These are phyloP conservation scores for Drosophila cracens DNA, from an alignment of 2,888 invertebrate genomes.

Conservation along the genomic window DNA sequence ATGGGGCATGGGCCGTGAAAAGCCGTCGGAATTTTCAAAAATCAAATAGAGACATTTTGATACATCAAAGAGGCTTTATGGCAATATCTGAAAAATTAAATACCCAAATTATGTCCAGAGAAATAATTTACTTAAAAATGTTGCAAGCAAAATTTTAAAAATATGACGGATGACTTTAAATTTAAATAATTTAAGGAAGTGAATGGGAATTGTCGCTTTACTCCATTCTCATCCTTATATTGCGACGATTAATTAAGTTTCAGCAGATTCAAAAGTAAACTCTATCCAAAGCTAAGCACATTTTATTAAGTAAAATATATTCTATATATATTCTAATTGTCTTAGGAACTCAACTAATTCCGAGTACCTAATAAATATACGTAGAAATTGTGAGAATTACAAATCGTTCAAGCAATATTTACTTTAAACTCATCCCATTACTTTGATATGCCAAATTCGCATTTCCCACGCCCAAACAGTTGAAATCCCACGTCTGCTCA, in stretches of 20 bases:
- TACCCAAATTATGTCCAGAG: not conserved
- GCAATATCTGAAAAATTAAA: not conserved
- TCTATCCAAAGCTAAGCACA: not conserved
- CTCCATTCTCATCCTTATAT: not conserved
- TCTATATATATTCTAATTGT: not conserved
- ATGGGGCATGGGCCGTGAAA: not conserved
- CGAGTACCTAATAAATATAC: too few relatives aligned
- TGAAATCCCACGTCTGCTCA: slow-evolving; percentile 52
- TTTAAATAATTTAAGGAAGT: not conserved
- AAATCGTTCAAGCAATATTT: not conserved
- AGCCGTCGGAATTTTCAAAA: slow-evolving; percentile 12
- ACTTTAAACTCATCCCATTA: not conserved
- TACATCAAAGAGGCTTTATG: not conserved
- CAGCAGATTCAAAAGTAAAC: not conserved
- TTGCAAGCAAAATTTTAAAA: not conserved
- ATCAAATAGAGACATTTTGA: not conserved
- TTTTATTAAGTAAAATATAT: not conserved
- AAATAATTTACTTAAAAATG: not conserved
- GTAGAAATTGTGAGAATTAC: not conserved
- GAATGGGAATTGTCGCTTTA: not conserved
- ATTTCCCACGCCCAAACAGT: slow-evolving; percentile 55
- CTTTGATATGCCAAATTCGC: slow-evolving; percentile 1
- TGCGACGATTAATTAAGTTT: not conserved
- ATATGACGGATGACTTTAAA: not conserved
- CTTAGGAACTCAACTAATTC: not conserved